These are phyloP conservation scores for Drosophila eohydei DNA, from an alignment of 2,888 invertebrate genomes.

Conservation along the genomic window DNA sequence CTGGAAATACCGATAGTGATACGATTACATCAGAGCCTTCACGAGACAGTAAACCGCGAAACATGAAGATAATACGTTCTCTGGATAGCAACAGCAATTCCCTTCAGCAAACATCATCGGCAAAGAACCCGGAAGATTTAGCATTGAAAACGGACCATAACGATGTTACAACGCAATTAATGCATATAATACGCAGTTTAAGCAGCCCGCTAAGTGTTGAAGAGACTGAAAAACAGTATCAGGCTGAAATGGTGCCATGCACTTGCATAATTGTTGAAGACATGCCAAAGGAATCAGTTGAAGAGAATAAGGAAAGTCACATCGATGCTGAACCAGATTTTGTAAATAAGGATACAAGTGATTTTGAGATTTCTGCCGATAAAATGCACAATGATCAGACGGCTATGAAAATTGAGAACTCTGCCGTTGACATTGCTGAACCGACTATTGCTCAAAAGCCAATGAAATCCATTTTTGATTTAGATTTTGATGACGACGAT, in stretches of 20 bases:
- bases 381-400: conserved; percentile 16
- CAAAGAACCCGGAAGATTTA: conserved; percentile 20
- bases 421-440: background rate
- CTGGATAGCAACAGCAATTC: conserved; percentile 73
- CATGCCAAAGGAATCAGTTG: conserved; percentile 10
- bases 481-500: conserved; percentile 84
- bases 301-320: background rate
- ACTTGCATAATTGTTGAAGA: conserved; percentile 71
- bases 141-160: conserved; percentile 13
- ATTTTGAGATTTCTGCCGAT: conserved; percentile 12
- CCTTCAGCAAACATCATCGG: conserved; percentile 21
- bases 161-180: conserved; percentile 61
- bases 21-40: conserved; percentile 81
- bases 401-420: background rate
- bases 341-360: conserved; percentile 6
- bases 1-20: conserved; percentile 74
- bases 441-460: conserved; percentile 59
- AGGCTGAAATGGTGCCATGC: conserved; percentile 69
- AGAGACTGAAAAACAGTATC: conserved; percentile 58
- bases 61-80: conserved; percentile 50
- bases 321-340: conserved; percentile 1
- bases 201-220: conserved; percentile 40
- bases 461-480: conserved; percentile 84
- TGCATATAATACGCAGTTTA: conserved; percentile 59
- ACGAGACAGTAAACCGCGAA: conserved; percentile 66